Evolutionary conservation across 2,888 invertebrate genomes (phyloP).

Genomic region (Coleophora flavipennella): DNA sequence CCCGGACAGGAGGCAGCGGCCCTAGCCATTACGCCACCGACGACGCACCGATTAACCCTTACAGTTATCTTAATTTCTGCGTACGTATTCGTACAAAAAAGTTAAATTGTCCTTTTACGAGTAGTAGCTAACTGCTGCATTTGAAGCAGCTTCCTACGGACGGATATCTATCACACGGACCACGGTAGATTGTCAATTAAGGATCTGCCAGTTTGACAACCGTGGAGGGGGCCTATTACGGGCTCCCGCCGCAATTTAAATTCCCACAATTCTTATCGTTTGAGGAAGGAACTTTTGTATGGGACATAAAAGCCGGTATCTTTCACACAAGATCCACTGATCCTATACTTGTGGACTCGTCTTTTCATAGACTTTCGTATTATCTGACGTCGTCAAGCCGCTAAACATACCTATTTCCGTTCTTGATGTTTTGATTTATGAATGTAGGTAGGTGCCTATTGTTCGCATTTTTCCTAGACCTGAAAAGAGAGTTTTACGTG

Average conservation of each 20-base stretch:
- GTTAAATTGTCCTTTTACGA: too few species aligned
- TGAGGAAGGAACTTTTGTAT: conserved; percentile 17
- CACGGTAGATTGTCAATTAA: background rate
- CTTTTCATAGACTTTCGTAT: conserved; percentile 12
- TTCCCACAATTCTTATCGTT: conserved; percentile 12
- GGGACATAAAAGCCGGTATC: conserved; percentile 23
- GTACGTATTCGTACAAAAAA: too few species aligned
- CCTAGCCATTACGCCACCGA: too few species aligned
- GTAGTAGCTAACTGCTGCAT: too few species aligned
- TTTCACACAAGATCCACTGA: conserved; percentile 22
- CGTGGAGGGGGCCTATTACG: background rate
- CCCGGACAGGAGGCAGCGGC: too few species aligned
- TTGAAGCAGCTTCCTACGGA: background rate
- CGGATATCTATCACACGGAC: background rate
- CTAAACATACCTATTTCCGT: conserved; percentile 2
- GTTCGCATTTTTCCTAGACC: too few species aligned
- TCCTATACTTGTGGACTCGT: conserved; percentile 11
- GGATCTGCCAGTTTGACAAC: conserved; percentile 3
- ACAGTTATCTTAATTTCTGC: too few species aligned
- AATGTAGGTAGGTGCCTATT: too few species aligned
- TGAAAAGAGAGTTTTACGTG: too few species aligned
- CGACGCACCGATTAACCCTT: too few species aligned
- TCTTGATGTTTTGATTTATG: background rate
- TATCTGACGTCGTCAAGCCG: conserved; percentile 7
- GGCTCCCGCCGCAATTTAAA: conserved; percentile 1